These are phyloP conservation scores for Chaetophractus vellerosus DNA, from an alignment of 2,797 vertebrate species.

Conservation along the genomic window DNA sequence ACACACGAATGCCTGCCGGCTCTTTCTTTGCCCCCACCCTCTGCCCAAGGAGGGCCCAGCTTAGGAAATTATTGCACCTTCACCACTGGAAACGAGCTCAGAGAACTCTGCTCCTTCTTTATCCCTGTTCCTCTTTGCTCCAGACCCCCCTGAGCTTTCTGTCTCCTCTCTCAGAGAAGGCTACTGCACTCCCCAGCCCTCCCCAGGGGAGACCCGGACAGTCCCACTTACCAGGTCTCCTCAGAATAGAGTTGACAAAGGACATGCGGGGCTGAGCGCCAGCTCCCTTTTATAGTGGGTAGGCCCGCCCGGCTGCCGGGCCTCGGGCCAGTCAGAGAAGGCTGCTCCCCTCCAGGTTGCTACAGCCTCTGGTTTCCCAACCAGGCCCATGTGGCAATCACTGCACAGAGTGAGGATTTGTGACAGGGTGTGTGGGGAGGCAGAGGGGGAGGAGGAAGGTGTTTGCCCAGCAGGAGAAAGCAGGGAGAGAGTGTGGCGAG, in stretches of 20 bases:
- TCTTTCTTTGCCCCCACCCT: background rate
- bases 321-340: background rate
- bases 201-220: background rate
- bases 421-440: background rate
- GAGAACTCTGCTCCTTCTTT: background rate
- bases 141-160: background rate
- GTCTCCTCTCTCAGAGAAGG: background rate
- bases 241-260: background rate
- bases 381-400: slow-evolving; percentile 69
- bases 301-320: slow-evolving; percentile 34
- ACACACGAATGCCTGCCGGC: background rate
- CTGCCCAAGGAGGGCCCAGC: background rate
- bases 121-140: background rate
- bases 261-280: background rate
- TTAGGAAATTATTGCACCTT: background rate
- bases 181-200: background rate
- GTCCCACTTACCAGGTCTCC: slow-evolving; percentile 73
- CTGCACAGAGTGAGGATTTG: background rate
- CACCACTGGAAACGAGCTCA: too few relatives aligned
- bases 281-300: slow-evolving; percentile 74
- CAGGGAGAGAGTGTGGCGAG: background rate
- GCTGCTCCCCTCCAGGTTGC: slow-evolving; percentile 51
- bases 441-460: background rate
- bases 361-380: slow-evolving; percentile 77
- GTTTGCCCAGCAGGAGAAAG: background rate